Conservation (phyloP, 30 jellyfish, hydroid and myxozoan genomes). For the Cassiopea andromeda region DNA sequence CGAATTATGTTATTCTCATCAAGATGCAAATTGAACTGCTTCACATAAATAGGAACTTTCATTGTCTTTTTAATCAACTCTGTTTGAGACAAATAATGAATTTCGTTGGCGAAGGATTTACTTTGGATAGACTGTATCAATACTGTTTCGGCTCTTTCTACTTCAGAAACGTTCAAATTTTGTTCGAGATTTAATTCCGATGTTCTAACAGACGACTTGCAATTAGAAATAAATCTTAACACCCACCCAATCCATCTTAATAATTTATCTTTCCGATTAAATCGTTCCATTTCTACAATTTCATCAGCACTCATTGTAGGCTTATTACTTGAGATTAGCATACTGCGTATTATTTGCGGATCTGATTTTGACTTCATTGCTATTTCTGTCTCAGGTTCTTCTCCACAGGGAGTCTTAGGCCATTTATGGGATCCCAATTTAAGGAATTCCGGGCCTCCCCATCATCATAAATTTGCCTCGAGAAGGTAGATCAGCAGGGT, state of each 20-base stretch:
- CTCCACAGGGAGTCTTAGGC: neutral
- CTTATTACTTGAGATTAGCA: neutral
- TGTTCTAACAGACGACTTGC: neutral
- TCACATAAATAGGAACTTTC: constrained; percentile 34
- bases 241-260: constrained; percentile 23
- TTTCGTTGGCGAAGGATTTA: constrained; percentile 27
- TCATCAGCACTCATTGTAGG: too few relatives aligned
- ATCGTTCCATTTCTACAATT: neutral
- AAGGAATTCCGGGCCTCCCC: neutral
- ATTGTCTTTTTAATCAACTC: neutral
- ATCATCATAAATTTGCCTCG: constrained; percentile 26
- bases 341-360: constrained; percentile 18
- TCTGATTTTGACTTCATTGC: constrained; percentile 2
- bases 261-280: constrained; percentile 10
- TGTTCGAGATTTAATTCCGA: neutral
- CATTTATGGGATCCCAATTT: constrained; percentile 5
- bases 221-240: neutral
- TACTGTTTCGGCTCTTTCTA: constrained; percentile 18
- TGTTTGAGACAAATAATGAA: constrained; percentile 3
- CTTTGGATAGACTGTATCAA: constrained; percentile 32
- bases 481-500: constrained; percentile 46
- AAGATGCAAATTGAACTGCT: constrained; percentile 30
- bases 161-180: neutral
- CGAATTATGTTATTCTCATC: constrained; percentile 23
- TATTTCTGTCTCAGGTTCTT: constrained; percentile 4